A percentile compares a stretch with the other conserved stretches of the same genome.
Conservation (phyloP, 2,888 invertebrate species). For the Nasonia oneida region DNA sequence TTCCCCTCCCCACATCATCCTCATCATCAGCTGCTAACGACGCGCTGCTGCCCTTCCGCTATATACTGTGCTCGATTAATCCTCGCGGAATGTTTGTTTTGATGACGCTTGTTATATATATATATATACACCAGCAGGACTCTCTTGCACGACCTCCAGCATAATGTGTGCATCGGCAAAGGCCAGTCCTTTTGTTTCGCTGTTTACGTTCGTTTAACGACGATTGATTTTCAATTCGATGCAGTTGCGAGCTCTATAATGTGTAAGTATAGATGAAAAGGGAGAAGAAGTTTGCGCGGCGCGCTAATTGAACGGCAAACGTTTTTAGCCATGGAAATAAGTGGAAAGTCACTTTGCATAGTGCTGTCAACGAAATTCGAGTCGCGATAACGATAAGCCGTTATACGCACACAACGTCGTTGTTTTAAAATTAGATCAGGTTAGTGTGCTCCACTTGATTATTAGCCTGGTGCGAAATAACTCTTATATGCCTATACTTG, state of each 20-base stretch:
- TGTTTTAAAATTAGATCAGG: slow-evolving; percentile 47
- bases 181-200: not conserved
- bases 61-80: not conserved
- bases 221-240: slow-evolving; percentile 2
- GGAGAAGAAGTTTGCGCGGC: not conserved
- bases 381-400: slow-evolving; percentile 11
- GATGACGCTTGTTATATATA: not conserved
- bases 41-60: not conserved
- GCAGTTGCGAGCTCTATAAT: not conserved
- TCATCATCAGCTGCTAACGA: slow-evolving; percentile 10
- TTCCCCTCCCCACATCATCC: not conserved
- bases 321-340: slow-evolving; percentile 43
- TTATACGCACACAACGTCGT: not conserved
- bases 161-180: not conserved
- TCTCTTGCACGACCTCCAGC: not conserved
- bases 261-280: no score
- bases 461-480: slow-evolving; percentile 30
- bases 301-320: slow-evolving; percentile 39
- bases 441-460: slow-evolving; percentile 38
- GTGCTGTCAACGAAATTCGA: slow-evolving; percentile 47
- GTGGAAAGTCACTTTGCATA: slow-evolving; percentile 47
- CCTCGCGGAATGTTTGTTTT: slow-evolving; percentile 1
- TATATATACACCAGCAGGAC: not conserved
- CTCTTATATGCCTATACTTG: not conserved
- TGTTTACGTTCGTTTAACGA: not conserved